phyloP scores from a whole-genome alignment of 1,140 invertebrate genomes.

The Mizuhopecten yessoensis region DNA sequence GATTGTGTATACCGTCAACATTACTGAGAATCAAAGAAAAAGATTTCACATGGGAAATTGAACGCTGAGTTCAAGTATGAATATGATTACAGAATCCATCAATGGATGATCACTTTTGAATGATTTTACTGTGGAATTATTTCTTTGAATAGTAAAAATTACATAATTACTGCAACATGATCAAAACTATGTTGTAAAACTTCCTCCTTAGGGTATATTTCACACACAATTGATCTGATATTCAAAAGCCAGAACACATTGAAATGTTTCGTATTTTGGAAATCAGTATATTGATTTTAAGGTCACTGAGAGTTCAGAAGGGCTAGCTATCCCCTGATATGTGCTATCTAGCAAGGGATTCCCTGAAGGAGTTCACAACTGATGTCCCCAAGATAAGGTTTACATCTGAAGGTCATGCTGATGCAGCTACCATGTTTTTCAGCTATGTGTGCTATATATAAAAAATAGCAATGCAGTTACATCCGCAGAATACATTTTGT shows the following conservation, averaged over 20 bases:
- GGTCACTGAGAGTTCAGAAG: no score
- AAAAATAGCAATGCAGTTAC: no score
- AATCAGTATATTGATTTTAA: no score
- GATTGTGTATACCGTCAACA: not conserved
- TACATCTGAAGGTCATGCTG: not conserved
- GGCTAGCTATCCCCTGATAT: not conserved
- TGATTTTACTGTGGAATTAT: not conserved
- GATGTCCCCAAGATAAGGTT: not conserved
- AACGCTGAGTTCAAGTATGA: not conserved
- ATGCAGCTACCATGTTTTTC: not conserved
- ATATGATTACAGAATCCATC: not conserved
- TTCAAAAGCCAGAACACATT: not conserved
- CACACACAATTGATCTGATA: not conserved
- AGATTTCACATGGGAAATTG: not conserved
- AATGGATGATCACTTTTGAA: no score
- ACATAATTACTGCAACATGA: not conserved
- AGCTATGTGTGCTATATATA: no score
- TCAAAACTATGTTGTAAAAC: not conserved
- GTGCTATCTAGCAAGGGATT: no score
- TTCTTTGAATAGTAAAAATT: not conserved
- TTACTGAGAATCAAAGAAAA: not conserved
- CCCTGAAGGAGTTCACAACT: not conserved
- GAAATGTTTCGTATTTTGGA: no score
- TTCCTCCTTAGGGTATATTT: not conserved
- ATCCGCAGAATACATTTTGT: no score